phyloP scores from a whole-genome alignment of 2,797 vertebrate genomes.

The Coracias cyanogaster region DNA sequence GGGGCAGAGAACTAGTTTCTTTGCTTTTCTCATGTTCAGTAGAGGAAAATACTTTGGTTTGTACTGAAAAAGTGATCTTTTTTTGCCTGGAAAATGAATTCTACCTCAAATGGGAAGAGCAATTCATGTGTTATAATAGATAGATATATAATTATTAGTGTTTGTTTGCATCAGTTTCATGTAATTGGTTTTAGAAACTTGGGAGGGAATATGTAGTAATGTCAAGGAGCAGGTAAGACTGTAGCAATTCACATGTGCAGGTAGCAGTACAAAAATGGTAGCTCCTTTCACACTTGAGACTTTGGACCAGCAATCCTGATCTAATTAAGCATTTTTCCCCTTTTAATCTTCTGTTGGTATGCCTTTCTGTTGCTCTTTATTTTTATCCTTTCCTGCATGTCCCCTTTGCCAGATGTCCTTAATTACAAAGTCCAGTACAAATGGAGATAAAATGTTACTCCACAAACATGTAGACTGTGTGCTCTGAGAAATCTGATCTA shows the following conservation, averaged over 20 bases:
- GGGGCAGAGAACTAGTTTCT: background rate
- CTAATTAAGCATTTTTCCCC: background rate
- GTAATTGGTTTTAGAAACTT: background rate
- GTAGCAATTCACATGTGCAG: background rate
- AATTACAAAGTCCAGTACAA: conserved; percentile 10
- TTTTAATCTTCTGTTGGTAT: background rate
- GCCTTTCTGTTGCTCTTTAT: background rate
- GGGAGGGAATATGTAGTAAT: background rate
- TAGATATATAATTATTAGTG: background rate
- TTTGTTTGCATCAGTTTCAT: background rate
- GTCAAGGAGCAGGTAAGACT: background rate
- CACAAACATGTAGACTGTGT: background rate
- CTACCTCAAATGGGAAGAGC: background rate
- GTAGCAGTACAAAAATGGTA: background rate
- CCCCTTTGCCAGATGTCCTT: conserved; percentile 1
- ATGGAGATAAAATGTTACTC: background rate
- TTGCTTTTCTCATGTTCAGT: background rate
- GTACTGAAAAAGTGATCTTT: background rate
- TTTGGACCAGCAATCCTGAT: background rate
- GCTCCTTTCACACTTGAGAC: background rate
- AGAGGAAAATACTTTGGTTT: background rate
- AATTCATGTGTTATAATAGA: background rate
- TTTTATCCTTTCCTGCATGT: background rate
- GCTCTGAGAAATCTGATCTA: background rate
- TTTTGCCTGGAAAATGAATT: background rate